Evolutionary conservation across 2,888 invertebrate species (phyloP).

Genomic region (Tenodera sinensis): DNA sequence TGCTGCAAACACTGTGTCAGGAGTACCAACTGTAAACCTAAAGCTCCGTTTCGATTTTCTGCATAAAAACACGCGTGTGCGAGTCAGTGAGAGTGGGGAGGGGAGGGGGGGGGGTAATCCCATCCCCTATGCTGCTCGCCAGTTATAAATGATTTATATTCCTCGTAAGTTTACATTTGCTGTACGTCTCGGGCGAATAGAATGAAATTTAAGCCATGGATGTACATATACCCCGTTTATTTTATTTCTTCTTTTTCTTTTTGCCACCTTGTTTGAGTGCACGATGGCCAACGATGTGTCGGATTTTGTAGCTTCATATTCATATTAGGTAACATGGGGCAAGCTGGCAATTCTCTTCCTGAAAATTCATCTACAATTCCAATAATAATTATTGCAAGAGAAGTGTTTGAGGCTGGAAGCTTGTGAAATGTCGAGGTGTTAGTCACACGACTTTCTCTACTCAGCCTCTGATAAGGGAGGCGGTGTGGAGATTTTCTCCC

Average conservation of each 20-base stretch:
- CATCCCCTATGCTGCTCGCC: too few species aligned
- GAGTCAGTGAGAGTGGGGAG: too few species aligned
- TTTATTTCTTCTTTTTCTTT: background rate
- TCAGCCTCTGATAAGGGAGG: too few species aligned
- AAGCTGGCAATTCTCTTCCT: background rate
- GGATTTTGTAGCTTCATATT: background rate
- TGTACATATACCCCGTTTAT: background rate
- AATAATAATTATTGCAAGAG: too few species aligned
- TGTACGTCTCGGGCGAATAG: background rate
- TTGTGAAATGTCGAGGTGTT: too few species aligned
- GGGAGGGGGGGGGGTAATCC: background rate
- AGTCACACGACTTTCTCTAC: too few species aligned
- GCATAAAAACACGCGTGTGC: background rate
- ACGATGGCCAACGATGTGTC: background rate
- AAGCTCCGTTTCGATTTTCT: background rate
- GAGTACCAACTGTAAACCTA: background rate
- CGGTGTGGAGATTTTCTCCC: too few species aligned
- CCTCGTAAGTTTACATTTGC: background rate
- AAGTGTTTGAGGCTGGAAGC: too few species aligned
- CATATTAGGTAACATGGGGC: background rate
- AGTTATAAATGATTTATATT: background rate
- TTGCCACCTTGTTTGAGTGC: background rate
- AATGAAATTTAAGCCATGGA: background rate
- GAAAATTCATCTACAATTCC: too few species aligned
- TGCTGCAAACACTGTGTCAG: background rate